phyloP scores from a whole-genome alignment of 1,140 invertebrate species.

The Temnothorax nylanderi region DNA sequence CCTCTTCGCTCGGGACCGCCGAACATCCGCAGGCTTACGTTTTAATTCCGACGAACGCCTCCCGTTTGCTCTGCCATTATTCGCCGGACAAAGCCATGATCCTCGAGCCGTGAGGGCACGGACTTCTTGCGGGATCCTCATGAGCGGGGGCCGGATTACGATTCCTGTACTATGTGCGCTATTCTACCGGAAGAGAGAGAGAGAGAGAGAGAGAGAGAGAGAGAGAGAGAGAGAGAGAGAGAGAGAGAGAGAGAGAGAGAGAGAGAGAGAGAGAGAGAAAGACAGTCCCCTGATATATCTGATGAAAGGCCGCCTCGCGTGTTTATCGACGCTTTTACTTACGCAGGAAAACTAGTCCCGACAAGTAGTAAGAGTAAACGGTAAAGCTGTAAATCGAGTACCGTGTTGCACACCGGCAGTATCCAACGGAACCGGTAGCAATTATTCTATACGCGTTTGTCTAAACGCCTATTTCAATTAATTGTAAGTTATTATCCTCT shows the following conservation, averaged over 20 bases:
- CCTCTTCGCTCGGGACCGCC: constrained; percentile 25
- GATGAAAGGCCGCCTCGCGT: constrained; percentile 27
- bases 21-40: constrained; percentile 57
- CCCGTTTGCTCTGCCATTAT: constrained; percentile 65
- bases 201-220: constrained; percentile 7
- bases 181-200: not conserved
- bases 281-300: not conserved
- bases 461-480: constrained; percentile 7
- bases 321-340: constrained; percentile 50
- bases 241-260: not conserved
- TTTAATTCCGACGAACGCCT: constrained; percentile 65
- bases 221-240: constrained; percentile 9
- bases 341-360: constrained; percentile 19
- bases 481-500: constrained; percentile 2
- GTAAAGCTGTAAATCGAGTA: constrained; percentile 40
- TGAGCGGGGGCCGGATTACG: constrained; percentile 34
- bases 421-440: not conserved
- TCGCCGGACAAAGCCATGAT: constrained; percentile 63
- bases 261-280: constrained; percentile 9
- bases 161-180: constrained; percentile 1
- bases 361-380: constrained; percentile 56
- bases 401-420: not conserved
- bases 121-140: constrained; percentile 53
- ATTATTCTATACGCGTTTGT: not conserved
- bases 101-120: constrained; percentile 50